Evolutionary conservation across 1,140 invertebrate genomes (phyloP), one percentile per base, ranked within the genome.

Genomic region (Drosophila pseudoananassae): DNA sequence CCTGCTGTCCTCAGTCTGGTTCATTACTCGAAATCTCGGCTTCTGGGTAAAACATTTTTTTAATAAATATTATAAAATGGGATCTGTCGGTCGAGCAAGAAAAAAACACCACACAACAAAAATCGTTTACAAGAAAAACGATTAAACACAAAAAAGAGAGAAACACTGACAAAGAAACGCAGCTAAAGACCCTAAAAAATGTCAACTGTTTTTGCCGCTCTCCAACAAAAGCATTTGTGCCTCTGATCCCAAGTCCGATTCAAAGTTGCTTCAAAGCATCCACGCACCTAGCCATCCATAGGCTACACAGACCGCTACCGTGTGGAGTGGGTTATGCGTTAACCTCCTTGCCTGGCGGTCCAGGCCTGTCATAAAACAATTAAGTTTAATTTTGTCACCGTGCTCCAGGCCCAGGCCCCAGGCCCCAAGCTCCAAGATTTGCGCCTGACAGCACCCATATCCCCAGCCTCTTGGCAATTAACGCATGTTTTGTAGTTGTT

Each of bases 301-400:
- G 66, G 66, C 64, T 70, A 70, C 66, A 70, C 66, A 38, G 17
- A 68, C 65, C 40, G 50, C 54, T 29, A 55, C 40, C 50, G 63
- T 38, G 51, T 56, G 50, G 29, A 47, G 45, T 29, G 76, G 52
- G 53, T 46, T 38, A 49, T 50, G 52, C 54, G 33, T 70, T 59
- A 53, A 53, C 61, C 46, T 57, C 51, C 54, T 57, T 14, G 57
- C 40, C 20, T 63, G 58, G 58, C 81, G 68, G 56, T 87, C 70
- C 56, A 60, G 57, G 50, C 69, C 65, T 82, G 83, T 88, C 83
- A 87, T 87, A 87, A 87, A 88, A 87, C 83, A 87, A 87, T 87
- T 87, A 87, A 87, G 78, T 87, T 88, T 87, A 88, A 87, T 87
- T 87, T 79, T 87, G 83, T 89, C 84, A 89, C 84, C 83, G 83